Conservation (phyloP, 2,113 vertebrate species). For the Sapajus apella region DNA sequence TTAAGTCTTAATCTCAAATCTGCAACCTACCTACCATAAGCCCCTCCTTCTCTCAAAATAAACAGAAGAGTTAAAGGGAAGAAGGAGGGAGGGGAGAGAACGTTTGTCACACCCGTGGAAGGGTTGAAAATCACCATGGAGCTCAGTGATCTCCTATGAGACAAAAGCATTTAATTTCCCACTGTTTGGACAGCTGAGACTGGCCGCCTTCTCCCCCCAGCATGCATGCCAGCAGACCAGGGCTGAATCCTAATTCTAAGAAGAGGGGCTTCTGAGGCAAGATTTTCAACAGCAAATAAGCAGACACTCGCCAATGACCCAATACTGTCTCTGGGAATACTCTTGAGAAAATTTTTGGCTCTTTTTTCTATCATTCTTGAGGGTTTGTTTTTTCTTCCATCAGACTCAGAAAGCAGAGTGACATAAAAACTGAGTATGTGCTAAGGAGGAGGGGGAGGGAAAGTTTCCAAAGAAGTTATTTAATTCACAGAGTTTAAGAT, state of each 20-base stretch:
- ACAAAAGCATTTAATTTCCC: slow-evolving; percentile 39
- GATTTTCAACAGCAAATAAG: slow-evolving; percentile 27
- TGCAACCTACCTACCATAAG: neutral
- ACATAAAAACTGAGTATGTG: neutral
- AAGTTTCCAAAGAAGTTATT: slow-evolving; percentile 38
- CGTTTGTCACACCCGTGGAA: slow-evolving; percentile 39
- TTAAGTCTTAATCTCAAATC: neutral
- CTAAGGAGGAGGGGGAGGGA: neutral
- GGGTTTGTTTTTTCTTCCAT: neutral
- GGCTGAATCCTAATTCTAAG: slow-evolving; percentile 59
- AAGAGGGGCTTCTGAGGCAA: slow-evolving; percentile 9
- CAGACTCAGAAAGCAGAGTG: neutral
- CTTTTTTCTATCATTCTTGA: slow-evolving; percentile 30
- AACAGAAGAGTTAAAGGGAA: slow-evolving; percentile 27
- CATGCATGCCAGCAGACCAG: neutral
- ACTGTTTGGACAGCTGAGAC: slow-evolving; percentile 73
- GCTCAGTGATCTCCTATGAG: slow-evolving; percentile 7
- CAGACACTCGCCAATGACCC: neutral
- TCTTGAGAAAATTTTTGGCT: slow-evolving; percentile 7
- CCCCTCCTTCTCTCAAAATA: neutral
- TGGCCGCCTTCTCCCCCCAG: neutral
- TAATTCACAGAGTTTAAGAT: slow-evolving; percentile 25
- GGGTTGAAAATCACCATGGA: slow-evolving; percentile 60
- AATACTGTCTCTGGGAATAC: slow-evolving; percentile 21
- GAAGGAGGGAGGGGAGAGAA: neutral